phyloP scores from a whole-genome alignment of 2,113 vertebrate genomes.

The Eupsittula cactorum region DNA sequence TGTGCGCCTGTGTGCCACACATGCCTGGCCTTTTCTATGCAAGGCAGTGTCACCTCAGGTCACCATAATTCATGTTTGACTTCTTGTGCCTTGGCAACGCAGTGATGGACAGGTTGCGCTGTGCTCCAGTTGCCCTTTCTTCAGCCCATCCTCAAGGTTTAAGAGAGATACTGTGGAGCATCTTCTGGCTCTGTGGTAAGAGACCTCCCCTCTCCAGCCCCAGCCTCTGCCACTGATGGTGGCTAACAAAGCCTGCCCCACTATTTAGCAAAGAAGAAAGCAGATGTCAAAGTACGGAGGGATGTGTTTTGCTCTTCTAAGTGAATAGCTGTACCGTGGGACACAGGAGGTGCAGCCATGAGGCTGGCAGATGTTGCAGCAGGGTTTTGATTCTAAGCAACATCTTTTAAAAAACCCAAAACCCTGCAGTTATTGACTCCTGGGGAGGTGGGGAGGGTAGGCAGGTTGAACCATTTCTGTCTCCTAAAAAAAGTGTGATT shows the following conservation, averaged over 20 bases:
- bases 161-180: not conserved
- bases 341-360: not conserved
- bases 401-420: not conserved
- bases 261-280: not conserved
- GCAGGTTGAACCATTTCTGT: not conserved
- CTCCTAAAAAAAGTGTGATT: not conserved
- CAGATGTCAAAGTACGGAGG: not conserved
- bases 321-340: not conserved
- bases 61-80: not conserved
- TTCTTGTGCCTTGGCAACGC: not conserved
- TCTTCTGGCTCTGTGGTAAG: not conserved
- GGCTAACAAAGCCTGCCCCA: not conserved
- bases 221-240: accelerated
- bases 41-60: not conserved
- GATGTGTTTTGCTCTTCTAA: not conserved
- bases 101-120: not conserved
- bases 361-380: not conserved
- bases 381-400: not conserved
- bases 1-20: accelerated
- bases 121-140: not conserved
- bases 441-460: not conserved
- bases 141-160: not conserved
- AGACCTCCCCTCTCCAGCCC: not conserved
- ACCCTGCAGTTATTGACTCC: not conserved
- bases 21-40: not conserved